Conservation (phyloP, 2,113 vertebrate genomes). For the Erpornis zantholeuca region DNA sequence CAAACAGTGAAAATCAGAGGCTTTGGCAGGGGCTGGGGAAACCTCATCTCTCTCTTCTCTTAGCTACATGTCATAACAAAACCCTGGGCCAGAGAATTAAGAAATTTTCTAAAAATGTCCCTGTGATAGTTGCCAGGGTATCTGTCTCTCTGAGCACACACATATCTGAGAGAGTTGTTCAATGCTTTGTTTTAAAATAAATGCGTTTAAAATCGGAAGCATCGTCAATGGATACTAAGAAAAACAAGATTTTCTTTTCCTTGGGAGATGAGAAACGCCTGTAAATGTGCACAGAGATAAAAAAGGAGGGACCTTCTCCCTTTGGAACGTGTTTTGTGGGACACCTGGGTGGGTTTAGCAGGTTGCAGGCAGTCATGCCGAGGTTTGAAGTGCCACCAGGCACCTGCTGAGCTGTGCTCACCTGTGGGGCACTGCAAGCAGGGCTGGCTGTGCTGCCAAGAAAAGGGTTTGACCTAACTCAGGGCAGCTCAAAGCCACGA, state of each 20-base stretch:
- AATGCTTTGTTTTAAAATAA: background rate
- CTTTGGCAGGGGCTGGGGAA: background rate
- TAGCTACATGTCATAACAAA: slow-evolving; percentile 44
- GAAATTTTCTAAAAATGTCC: slow-evolving; percentile 54
- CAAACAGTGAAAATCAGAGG: slow-evolving; percentile 8
- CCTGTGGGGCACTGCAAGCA: background rate
- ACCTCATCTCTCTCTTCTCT: background rate
- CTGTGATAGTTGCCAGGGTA: slow-evolving; percentile 18
- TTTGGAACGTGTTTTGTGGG: background rate
- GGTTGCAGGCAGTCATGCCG: accelerated
- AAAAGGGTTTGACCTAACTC: background rate
- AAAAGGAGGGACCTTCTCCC: background rate
- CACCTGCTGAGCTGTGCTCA: background rate
- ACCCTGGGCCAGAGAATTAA: slow-evolving; percentile 22
- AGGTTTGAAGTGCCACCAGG: background rate
- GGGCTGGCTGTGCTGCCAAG: background rate
- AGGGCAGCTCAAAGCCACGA: background rate
- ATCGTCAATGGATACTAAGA: background rate
- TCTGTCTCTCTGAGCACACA: background rate
- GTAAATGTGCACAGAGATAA: background rate
- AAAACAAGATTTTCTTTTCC: background rate
- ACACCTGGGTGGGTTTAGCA: background rate
- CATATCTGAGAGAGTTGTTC: background rate
- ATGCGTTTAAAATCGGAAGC: accelerated
- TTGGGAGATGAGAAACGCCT: background rate